A percentile compares a stretch with the other conserved stretches of the same genome.
These are phyloP conservation scores for Trichopria drosophilae DNA, from an alignment of 2,888 invertebrate species.

Conservation along the genomic window DNA sequence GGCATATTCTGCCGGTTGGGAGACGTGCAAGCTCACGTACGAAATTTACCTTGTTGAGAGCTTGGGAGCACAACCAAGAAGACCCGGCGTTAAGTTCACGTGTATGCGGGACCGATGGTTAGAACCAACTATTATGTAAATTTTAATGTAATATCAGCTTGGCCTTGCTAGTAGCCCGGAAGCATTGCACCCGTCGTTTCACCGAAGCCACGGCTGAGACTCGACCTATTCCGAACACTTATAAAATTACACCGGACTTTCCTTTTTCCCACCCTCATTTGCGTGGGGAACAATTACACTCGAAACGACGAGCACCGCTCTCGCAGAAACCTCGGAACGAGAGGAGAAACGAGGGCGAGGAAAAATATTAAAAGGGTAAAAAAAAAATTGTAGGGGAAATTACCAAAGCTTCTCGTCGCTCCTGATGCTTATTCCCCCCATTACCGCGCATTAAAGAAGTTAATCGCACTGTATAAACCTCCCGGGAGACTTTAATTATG, in stretches of 20 bases:
- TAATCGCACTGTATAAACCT: constrained; percentile 29
- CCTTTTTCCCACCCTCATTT: constrained; percentile 2
- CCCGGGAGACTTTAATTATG: constrained; percentile 31
- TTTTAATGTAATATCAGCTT: constrained; percentile 48
- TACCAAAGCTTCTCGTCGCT: constrained; percentile 16
- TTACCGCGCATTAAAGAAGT: constrained; percentile 38
- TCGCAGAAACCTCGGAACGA: constrained; percentile 1
- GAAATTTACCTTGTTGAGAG: no score
- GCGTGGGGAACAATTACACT: constrained; percentile 24
- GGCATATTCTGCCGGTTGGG: no score
- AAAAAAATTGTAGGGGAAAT: no score
- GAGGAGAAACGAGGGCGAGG: constrained; percentile 4
- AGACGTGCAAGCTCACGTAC: no score
- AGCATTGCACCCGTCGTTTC: constrained; percentile 42
- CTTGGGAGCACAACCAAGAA: no score
- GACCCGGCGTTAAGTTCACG: no score
- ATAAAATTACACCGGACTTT: constrained; percentile 41
- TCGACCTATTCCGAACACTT: constrained; percentile 42
- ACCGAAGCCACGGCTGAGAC: constrained; percentile 37
- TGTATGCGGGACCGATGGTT: constrained; percentile 35
- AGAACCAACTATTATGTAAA: constrained; percentile 49
- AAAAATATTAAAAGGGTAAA: no score
- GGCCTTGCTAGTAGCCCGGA: constrained; percentile 35
- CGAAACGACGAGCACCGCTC: constrained; percentile 21
- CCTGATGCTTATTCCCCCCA: constrained; percentile 36